Base-by-base conservation (phyloP, 2,888 invertebrate species). In the Acrobasis repandana region DNA sequence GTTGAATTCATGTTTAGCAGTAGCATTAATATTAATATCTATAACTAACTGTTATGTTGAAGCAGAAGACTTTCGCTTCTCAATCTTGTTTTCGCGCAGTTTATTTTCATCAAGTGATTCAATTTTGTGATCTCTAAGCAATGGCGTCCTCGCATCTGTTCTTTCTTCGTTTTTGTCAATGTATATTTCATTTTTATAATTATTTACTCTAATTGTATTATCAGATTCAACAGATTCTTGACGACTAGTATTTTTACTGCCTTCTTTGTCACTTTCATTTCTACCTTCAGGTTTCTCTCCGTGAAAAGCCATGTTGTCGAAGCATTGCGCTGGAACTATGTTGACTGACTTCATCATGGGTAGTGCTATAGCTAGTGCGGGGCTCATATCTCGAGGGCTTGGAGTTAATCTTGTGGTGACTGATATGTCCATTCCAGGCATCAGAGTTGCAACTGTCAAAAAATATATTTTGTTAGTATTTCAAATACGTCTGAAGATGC, bases 381-480 rank as follows among this genome's bases (percentile, higher is more conserved):
- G 94, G 76, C 94, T 94, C 82, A 94, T 92, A 71, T 94, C 94
- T 65, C 94, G 90, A 63, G 95, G 95, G 82, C 94, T 95, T 61
- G 95, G 95, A 68, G 94, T 93, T 65, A 95, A 89, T 66, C 94
- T 94, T 65, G 95, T 93, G 63, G 95, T 93, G 70, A 95, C 93
- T 64, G 95, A 93, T 72, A 95, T 86, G 76, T 95, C 95, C 83
- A 94, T 89, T 63, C 92, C 92, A 46, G 92, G 91, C 88, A 92
- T 92, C 79, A 93, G 75, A 77, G 86, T 88, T 78, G 91, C 90
- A 79, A 92, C 92, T 92, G 90, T 80, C 62, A 74, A 69, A 70
- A 76, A 73, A 67, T 71, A 63, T 67, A 60, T 47, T 5, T 33
- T 63, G 16, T 61, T 33, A 66, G 48, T 57, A 52, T 34, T 60